These are phyloP conservation scores for Helogale parvula DNA, from an alignment of 2,113 vertebrate genomes.

Conservation along the genomic window DNA sequence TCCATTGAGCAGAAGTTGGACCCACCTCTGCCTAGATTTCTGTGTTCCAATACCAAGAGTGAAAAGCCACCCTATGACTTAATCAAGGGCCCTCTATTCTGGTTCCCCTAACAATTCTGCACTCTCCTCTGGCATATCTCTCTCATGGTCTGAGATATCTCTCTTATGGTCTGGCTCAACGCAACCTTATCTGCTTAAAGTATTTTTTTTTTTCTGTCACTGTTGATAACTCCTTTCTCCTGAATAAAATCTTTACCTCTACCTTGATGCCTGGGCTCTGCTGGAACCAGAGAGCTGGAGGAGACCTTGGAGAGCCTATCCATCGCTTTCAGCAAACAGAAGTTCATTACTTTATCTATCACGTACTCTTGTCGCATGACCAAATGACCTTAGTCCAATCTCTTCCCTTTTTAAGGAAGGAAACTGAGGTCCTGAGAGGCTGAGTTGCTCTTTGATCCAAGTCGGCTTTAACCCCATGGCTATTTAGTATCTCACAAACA, in stretches of 20 bases:
- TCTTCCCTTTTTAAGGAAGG: slow-evolving; percentile 55
- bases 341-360: slow-evolving; percentile 74
- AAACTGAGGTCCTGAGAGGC: slow-evolving; percentile 75
- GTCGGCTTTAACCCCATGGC: slow-evolving; percentile 64
- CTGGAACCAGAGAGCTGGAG: slow-evolving; percentile 38
- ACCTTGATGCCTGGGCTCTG: slow-evolving; percentile 33
- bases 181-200: neutral
- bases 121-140: neutral
- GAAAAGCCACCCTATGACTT: neutral
- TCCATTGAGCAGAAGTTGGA: neutral
- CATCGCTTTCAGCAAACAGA: slow-evolving; percentile 41
- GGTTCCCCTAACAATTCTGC: neutral
- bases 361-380: slow-evolving; percentile 47
- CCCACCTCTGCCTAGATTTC: neutral
- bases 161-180: neutral
- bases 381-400: slow-evolving; percentile 70
- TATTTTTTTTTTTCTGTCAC: neutral
- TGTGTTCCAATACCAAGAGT: neutral
- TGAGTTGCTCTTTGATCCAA: slow-evolving; percentile 70
- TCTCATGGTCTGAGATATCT: neutral
- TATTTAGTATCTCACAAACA: slow-evolving; percentile 73
- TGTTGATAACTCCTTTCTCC: neutral
- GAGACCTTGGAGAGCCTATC: slow-evolving; percentile 52
- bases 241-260: slow-evolving; percentile 41
- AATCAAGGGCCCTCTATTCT: neutral